Evolutionary conservation across 1,140 invertebrate genomes (phyloP).

Genomic region (Camponotus floridanus): DNA sequence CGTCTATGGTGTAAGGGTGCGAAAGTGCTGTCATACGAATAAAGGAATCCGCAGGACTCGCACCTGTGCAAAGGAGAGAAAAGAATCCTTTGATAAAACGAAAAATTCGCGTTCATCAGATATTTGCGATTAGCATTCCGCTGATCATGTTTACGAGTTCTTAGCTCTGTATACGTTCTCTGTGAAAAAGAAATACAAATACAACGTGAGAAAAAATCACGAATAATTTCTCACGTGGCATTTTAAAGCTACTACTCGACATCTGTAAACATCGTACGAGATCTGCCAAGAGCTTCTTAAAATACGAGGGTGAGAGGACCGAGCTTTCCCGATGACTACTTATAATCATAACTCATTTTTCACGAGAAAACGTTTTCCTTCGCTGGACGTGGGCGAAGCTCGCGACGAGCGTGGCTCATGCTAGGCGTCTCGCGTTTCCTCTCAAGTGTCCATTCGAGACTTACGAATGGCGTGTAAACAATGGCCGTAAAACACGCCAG

Average conservation of each 20-base stretch:
- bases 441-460: conserved; percentile 6
- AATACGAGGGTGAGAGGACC: conserved; percentile 32
- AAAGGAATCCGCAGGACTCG: conserved; percentile 47
- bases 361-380: background rate
- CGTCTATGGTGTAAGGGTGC: background rate
- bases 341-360: conserved; percentile 22
- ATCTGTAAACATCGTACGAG: conserved; percentile 30
- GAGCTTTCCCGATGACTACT: conserved; percentile 23
- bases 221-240: background rate
- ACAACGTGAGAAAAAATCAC: conserved; percentile 16
- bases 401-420: background rate
- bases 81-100: background rate
- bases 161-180: background rate
- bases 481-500: conserved; percentile 22
- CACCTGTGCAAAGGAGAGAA: conserved; percentile 15
- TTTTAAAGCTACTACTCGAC: conserved; percentile 3
- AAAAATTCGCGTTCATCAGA: background rate
- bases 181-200: conserved; percentile 5
- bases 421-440: background rate
- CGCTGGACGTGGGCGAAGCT: conserved; percentile 4
- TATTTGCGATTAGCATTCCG: conserved; percentile 37
- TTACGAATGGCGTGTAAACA: conserved; percentile 45
- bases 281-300: conserved; percentile 22
- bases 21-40: conserved; percentile 26
- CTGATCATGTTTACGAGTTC: background rate